These are phyloP conservation scores for Dynastes hyllus DNA, from an alignment of 2,888 invertebrate genomes.

Conservation along the genomic window DNA sequence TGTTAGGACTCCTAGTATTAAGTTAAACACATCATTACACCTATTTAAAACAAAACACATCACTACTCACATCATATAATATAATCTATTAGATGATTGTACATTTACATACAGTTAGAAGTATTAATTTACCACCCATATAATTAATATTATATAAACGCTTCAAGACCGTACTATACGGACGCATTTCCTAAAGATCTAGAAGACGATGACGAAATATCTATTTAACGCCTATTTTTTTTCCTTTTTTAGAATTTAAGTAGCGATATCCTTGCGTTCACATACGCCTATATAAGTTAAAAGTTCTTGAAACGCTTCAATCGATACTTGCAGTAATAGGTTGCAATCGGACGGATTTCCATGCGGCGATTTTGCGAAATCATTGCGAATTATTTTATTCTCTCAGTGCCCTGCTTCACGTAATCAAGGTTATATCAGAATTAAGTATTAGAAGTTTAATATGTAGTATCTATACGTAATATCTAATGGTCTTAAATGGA, in stretches of 20 bases:
- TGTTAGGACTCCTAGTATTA: too few relatives aligned
- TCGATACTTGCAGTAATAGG: conserved; percentile 9
- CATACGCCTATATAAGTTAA: conserved; percentile 35
- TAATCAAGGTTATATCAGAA: conserved; percentile 10
- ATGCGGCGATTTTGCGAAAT: conserved; percentile 36
- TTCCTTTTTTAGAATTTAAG: conserved; percentile 20
- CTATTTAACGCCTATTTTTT: conserved; percentile 16
- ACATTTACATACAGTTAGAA: too few relatives aligned
- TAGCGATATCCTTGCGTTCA: conserved; percentile 33
- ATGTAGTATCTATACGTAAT: not conserved
- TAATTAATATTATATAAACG: conserved; percentile 20
- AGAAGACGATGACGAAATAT: conserved; percentile 15
- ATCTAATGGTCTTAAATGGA: not conserved
- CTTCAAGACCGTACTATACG: not conserved
- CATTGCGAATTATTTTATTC: conserved; percentile 3
- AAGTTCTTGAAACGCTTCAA: conserved; percentile 41
- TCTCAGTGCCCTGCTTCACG: not conserved
- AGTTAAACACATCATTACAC: too few relatives aligned
- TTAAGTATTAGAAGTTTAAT: not conserved
- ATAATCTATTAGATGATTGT: too few relatives aligned
- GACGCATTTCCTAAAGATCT: conserved; percentile 15
- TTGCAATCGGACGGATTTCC: conserved; percentile 41
- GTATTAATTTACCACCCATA: not conserved
- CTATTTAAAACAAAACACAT: too few relatives aligned
- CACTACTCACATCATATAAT: too few relatives aligned